Evolutionary conservation across 2,888 invertebrate genomes (phyloP).

Genomic region (Trilocha varians): DNA sequence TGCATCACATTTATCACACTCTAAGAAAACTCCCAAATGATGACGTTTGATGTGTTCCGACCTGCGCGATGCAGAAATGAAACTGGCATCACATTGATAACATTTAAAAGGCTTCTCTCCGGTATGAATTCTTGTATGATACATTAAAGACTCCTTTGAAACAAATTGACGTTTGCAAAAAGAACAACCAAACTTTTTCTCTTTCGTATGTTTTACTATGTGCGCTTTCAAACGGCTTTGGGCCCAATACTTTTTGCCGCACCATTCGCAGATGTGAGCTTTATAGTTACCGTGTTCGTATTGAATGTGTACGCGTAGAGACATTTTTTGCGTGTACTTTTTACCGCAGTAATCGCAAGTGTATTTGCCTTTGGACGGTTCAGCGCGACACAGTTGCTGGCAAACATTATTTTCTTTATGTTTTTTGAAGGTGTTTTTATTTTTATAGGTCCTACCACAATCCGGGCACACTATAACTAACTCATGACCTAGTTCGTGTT

Average conservation of each 20-base stretch:
- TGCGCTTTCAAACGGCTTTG: constrained; percentile 53
- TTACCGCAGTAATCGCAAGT: constrained; percentile 57
- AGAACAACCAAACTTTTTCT: constrained; percentile 44
- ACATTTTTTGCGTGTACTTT: constrained; percentile 52
- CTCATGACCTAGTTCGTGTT: constrained; percentile 42
- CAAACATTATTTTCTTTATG: constrained; percentile 46
- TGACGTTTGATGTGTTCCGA: constrained; percentile 43
- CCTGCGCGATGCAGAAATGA: constrained; percentile 47
- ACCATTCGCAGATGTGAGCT: constrained; percentile 50
- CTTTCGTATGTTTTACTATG: constrained; percentile 53
- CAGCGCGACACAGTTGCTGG: constrained; percentile 32
- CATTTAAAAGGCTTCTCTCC: constrained; percentile 56
- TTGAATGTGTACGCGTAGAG: constrained; percentile 53
- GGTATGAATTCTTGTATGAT: constrained; percentile 56
- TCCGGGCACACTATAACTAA: constrained; percentile 38
- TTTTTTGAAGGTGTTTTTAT: constrained; percentile 39
- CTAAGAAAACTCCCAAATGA: constrained; percentile 29
- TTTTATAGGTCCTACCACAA: constrained; percentile 52
- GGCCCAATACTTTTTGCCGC: constrained; percentile 54
- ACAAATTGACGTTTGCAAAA: constrained; percentile 49
- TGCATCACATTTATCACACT: constrained; percentile 41
- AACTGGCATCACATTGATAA: constrained; percentile 36
- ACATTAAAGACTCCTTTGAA: constrained; percentile 48
- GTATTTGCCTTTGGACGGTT: constrained; percentile 38
- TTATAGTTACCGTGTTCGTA: constrained; percentile 55